Evolutionary conservation across 2,797 vertebrate species (phyloP).

Genomic region (Stomatorhinus walkeri): DNA sequence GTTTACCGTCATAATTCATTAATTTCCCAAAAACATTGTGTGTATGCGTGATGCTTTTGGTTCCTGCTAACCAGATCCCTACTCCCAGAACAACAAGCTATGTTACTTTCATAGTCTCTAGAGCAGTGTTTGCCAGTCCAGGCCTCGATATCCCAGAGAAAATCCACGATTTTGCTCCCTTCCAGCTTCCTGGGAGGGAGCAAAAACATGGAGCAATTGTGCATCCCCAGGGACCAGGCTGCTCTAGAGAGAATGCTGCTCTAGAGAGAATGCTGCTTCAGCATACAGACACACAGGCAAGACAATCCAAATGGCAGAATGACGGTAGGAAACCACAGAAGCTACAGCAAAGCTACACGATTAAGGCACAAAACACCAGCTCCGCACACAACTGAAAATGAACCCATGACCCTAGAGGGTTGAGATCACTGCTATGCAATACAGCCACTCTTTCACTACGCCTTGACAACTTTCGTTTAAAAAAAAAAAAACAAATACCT

Average conservation of each 20-base stretch:
- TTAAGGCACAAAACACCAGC: neutral
- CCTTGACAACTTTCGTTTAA: neutral
- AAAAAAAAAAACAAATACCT: neutral
- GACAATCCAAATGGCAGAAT: neutral
- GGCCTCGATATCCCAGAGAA: neutral
- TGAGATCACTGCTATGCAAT: neutral
- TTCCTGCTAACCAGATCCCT: neutral
- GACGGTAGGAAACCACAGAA: neutral
- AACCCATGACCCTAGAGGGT: neutral
- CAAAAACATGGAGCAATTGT: neutral
- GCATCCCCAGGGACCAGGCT: neutral
- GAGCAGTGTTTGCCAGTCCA: neutral
- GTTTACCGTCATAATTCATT: neutral
- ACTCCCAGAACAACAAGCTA: neutral
- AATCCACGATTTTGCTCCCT: neutral
- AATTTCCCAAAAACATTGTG: neutral
- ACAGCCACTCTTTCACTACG: neutral
- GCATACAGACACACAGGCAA: neutral
- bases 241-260: neutral
- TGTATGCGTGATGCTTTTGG: neutral
- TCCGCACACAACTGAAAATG: neutral
- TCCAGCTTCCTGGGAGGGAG: neutral
- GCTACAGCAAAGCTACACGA: neutral
- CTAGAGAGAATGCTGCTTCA: neutral
- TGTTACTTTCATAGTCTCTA: neutral